Evolutionary conservation across 2,797 vertebrate species (phyloP).

Genomic region (Gadopsis bispinosus): DNA sequence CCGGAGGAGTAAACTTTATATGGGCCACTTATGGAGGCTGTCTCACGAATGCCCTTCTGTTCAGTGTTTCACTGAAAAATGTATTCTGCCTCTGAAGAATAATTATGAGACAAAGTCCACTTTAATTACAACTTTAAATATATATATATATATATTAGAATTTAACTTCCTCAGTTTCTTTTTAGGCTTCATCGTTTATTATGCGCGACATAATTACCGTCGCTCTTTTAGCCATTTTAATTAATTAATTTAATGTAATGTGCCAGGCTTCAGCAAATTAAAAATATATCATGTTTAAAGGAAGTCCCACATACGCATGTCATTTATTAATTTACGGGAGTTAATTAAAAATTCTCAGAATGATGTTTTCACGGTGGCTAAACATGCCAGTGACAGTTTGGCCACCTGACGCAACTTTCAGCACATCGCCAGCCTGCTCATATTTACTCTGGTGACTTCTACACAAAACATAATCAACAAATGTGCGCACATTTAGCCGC

Average conservation of each 20-base stretch:
- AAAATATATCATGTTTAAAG: slow-evolving; percentile 19
- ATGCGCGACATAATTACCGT: slow-evolving; percentile 11
- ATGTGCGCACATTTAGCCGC: slow-evolving; percentile 18
- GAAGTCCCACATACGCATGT: slow-evolving; percentile 27
- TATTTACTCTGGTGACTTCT: slow-evolving; percentile 32
- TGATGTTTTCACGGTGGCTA: slow-evolving; percentile 32
- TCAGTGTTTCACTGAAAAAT: slow-evolving; percentile 1
- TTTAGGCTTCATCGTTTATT: slow-evolving; percentile 9
- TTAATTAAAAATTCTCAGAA: slow-evolving; percentile 41
- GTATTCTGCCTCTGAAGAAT: slow-evolving; percentile 20
- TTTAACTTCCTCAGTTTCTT: background rate
- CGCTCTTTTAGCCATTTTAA: slow-evolving; percentile 25
- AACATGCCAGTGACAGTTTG: slow-evolving; percentile 26
- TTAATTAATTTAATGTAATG: slow-evolving; percentile 30
- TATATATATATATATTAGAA: background rate
- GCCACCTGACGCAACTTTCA: slow-evolving; percentile 30
- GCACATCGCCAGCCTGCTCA: background rate
- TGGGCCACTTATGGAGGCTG: background rate
- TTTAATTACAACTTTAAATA: background rate
- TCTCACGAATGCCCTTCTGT: background rate
- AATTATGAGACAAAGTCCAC: slow-evolving; percentile 21
- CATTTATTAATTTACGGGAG: slow-evolving; percentile 49
- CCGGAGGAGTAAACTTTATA: background rate
- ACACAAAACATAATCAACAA: slow-evolving; percentile 46
- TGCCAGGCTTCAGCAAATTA: slow-evolving; percentile 19